These are phyloP conservation scores for Struthidea cinerea DNA, from an alignment of 2,113 vertebrate genomes.

Conservation along the genomic window DNA sequence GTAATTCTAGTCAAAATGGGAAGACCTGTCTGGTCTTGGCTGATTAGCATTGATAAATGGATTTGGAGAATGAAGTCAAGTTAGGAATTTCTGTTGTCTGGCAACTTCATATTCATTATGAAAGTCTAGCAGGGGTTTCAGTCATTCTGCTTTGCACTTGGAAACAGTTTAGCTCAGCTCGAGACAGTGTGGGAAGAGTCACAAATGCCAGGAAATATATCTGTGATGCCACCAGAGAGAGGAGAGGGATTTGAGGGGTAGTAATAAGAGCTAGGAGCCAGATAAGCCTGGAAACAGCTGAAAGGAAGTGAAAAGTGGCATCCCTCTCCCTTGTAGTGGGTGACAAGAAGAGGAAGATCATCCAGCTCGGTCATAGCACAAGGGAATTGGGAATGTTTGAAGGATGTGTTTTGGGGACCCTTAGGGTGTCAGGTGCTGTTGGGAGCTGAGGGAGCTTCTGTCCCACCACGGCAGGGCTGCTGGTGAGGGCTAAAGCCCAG, in stretches of 20 bases:
- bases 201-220: not conserved
- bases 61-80: not conserved
- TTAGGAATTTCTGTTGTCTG: conserved; percentile 2
- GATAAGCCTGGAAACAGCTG: not conserved
- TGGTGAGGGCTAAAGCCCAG: not conserved
- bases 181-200: not conserved
- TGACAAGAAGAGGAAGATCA: not conserved
- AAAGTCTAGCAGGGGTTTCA: not conserved
- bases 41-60: not conserved
- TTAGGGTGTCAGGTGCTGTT: not conserved
- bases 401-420: not conserved
- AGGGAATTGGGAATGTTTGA: not conserved
- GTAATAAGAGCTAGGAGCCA: not conserved
- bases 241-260: not conserved
- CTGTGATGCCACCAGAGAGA: not conserved
- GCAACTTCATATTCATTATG: not conserved
- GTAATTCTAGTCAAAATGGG: not conserved
- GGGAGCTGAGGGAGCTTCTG: not conserved
- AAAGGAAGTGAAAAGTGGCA: not conserved
- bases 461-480: not conserved
- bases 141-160: not conserved
- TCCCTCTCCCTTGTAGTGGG: not conserved
- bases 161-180: not conserved
- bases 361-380: not conserved
- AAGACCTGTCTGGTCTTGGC: not conserved